Evolutionary conservation across 2,113 vertebrate species (phyloP).

Genomic region (Rousettus leschenaultii): DNA sequence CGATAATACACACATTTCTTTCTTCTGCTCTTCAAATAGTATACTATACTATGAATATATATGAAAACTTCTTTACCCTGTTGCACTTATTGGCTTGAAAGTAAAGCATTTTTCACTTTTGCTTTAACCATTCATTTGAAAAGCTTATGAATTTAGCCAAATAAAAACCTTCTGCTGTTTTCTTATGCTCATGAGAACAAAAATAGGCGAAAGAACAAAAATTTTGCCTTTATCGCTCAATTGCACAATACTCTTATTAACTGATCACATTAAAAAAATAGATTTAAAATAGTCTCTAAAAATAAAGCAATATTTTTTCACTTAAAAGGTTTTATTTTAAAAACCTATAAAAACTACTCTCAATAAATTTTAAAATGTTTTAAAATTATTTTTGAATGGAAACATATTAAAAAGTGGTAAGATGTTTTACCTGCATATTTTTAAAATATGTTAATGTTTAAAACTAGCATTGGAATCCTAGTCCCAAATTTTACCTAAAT

Average conservation of each 20-base stretch:
- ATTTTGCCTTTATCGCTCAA: not conserved
- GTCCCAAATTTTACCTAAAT: not conserved
- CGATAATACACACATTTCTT: not conserved
- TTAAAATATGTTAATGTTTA: not conserved
- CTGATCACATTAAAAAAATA: not conserved
- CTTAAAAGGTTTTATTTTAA: not conserved
- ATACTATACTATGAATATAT: not conserved
- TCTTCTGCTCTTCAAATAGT: not conserved
- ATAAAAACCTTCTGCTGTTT: not conserved
- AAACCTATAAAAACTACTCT: not conserved
- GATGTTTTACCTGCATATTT: not conserved
- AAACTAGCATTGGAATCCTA: not conserved
- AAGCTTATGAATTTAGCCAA: constrained; percentile 17
- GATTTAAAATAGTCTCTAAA: not conserved
- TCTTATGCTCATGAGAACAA: not conserved
- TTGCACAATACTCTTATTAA: not conserved
- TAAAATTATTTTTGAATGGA: not conserved
- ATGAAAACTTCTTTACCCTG: not conserved
- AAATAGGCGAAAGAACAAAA: constrained; percentile 48
- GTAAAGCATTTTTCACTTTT: not conserved
- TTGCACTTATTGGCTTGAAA: not conserved
- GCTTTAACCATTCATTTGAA: not conserved
- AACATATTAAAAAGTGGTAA: not conserved
- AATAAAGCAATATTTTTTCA: not conserved
- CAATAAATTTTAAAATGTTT: not conserved